Evolutionary conservation across 2,888 invertebrate genomes (phyloP), one percentile per base, ranked within the genome.

Genomic region (Xylota sylvarum): DNA sequence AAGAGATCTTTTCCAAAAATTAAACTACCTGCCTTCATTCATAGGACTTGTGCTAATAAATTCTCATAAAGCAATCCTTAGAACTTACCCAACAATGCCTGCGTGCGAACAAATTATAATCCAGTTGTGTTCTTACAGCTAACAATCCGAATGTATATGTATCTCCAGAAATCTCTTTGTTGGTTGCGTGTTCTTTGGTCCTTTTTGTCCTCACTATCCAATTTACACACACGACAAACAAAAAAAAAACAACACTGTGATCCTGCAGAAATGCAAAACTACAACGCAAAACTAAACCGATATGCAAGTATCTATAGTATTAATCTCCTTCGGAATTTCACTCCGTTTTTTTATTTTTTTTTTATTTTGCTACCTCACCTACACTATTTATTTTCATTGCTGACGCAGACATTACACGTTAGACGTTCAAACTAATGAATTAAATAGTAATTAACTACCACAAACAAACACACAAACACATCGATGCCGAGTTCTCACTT

Each of bases 51-150:
- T 5, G 5, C 19, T 12, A 27, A 19, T 27, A 50, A 30, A 5
- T 52, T 52, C 1, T 40, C 37, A 56, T 35, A 17, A 56, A 35
- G 17, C 7, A 35, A 17, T 37, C 32, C 27, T 52, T 67, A 27
- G 2, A 58, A 83, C 83, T 83, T 73, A 83, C 83, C 60, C 50
- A 60, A 67, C 77, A 64, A 48, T 56, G 32, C 50, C 17, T 74
- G 67, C 74, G 52, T 76, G 60, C 10, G 23, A 70, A 40, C 52
- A 64, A 50, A 77, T 17, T 60, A 23, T 72, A 78, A 65, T 78
- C 78, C 72, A 73, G 65, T 62, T 78, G 58, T 55, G 17, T 55
- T 62, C 27, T 7, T n/a, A 17, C 46, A 6, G 32, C 65, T 19
- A 62, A 10, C 40, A 76, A 58, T 55, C 37, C 50, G 19, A 43